phyloP scores from a whole-genome alignment of 2,888 invertebrate species.

The Polyploca ridens region DNA sequence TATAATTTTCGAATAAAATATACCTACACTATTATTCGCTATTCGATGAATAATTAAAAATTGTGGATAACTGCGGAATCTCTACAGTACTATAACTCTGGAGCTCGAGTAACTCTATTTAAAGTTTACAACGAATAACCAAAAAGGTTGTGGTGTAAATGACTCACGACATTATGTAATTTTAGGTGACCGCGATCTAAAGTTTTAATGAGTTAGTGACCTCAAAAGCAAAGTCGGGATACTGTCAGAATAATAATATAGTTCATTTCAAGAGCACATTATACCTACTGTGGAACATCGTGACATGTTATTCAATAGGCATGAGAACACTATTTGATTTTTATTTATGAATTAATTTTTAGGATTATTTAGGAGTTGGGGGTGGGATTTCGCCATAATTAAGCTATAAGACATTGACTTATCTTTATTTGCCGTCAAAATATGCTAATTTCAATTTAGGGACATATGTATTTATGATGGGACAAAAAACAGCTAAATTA shows the following conservation, averaged over 20 bases:
- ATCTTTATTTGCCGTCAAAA: too few relatives aligned
- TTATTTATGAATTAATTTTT: too few relatives aligned
- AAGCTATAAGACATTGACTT: neutral
- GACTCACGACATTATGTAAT: slow-evolving; percentile 36
- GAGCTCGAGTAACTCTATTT: slow-evolving; percentile 1
- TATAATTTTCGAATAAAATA: too few relatives aligned
- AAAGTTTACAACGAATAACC: slow-evolving; percentile 9
- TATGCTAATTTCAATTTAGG: too few relatives aligned
- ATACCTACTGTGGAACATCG: neutral
- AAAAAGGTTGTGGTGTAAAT: slow-evolving; percentile 21
- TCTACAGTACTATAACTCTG: neutral
- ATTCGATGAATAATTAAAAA: too few relatives aligned
- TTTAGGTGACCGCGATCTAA: slow-evolving; percentile 54
- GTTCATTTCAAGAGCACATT: slow-evolving; percentile 15
- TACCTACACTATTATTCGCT: too few relatives aligned
- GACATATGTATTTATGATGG: too few relatives aligned
- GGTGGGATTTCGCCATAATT: too few relatives aligned
- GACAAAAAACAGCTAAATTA: too few relatives aligned
- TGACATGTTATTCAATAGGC: neutral
- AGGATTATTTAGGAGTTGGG: too few relatives aligned
- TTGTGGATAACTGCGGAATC: too few relatives aligned
- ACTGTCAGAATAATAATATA: slow-evolving; percentile 40
- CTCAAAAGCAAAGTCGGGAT: slow-evolving; percentile 35
- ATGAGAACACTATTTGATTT: neutral
- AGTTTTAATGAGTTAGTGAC: slow-evolving; percentile 54